Conservation (phyloP, 2,888 invertebrate species). For the Mythimna albipuncta region DNA sequence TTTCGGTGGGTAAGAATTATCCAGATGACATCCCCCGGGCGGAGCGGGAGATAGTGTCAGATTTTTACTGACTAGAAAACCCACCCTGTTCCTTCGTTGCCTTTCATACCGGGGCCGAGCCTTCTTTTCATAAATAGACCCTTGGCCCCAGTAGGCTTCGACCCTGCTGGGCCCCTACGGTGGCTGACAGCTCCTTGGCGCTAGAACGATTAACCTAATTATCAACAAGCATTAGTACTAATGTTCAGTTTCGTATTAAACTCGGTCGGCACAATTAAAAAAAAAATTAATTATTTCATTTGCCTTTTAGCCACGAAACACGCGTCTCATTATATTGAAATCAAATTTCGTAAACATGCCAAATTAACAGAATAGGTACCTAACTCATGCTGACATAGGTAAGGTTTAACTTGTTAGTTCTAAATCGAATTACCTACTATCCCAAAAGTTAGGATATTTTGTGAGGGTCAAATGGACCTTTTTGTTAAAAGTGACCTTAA, state of each 20-base stretch:
- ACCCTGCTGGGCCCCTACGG: no score
- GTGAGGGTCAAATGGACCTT: constrained; percentile 21
- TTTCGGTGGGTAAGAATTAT: no score
- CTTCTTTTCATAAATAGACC: no score
- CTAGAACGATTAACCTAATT: no score
- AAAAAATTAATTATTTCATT: constrained; percentile 1
- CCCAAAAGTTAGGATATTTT: constrained; percentile 32
- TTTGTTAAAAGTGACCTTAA: constrained; percentile 18
- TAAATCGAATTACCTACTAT: constrained; percentile 29
- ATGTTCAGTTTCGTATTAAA: not conserved
- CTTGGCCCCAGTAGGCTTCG: no score
- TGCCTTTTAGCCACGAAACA: not conserved
- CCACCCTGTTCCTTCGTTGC: no score
- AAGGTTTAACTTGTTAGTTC: constrained; percentile 11
- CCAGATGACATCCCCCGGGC: no score
- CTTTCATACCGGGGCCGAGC: no score
- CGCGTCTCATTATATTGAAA: not conserved
- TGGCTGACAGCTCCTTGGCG: no score
- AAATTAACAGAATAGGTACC: not conserved
- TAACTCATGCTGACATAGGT: constrained; percentile 12
- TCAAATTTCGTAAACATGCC: not conserved
- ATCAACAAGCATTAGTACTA: not conserved
- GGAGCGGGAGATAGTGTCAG: no score
- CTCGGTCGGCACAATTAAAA: not conserved
- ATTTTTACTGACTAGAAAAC: no score